phyloP scores from a whole-genome alignment of 1,140 invertebrate genomes.

The Drosophila paulistorum region DNA sequence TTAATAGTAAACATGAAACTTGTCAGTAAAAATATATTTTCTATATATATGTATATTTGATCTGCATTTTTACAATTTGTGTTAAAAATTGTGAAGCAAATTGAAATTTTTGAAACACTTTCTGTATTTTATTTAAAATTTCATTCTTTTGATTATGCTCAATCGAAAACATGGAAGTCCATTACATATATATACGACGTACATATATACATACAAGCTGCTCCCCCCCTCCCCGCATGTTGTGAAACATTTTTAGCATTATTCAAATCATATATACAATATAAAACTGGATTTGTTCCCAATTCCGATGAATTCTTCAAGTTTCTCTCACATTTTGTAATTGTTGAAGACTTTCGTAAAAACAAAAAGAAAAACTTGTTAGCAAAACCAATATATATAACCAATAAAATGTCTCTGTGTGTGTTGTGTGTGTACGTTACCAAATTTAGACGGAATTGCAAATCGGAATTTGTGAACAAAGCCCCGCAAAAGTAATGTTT shows the following conservation, averaged over 20 bases:
- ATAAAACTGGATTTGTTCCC: not conserved
- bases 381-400: not conserved
- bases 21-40: not conserved
- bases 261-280: conserved; percentile 3
- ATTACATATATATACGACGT: not conserved
- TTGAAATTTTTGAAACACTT: too few species aligned
- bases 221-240: not conserved
- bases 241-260: conserved; percentile 15
- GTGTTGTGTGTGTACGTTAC: not conserved
- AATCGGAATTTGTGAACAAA: conserved; percentile 1
- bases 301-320: conserved; percentile 2
- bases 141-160: too few species aligned
- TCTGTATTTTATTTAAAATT: too few species aligned
- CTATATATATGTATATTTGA: not conserved
- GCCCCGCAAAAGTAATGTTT: conserved; percentile 8
- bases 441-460: not conserved
- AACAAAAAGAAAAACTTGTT: not conserved
- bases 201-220: not conserved
- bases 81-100: not conserved
- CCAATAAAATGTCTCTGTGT: conserved; percentile 5
- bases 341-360: conserved; percentile 1
- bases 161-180: not conserved
- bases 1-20: not conserved
- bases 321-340: conserved; percentile 5
- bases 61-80: not conserved